Base-by-base conservation (phyloP, 2,797 vertebrate genomes). In the Sebastes aleutianus region DNA sequence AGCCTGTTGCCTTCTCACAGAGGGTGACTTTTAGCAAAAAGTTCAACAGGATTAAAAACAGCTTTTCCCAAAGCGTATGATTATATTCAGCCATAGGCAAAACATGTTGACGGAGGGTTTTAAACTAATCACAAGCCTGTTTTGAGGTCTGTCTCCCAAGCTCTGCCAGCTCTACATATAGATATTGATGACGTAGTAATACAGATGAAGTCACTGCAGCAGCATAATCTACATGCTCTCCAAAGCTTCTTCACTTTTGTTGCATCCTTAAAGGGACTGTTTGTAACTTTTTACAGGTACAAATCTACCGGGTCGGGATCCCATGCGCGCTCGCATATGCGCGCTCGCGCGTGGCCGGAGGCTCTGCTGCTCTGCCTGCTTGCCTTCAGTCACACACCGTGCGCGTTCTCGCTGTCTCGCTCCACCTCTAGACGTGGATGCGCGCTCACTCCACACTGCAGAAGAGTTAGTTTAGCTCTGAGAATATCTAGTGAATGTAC, bases 1-100 rank as follows among this genome's bases (percentile, higher is more conserved):
- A 87, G 29, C 66, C 16, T 4, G 47, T 24, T 59, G 47, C 67
- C 76, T 74, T 80, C 67, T 84, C 80, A 89, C 91, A 92, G 89
- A 86, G 64, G 85, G 88, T 89, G 93, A 93, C 89, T 87, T 94
- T 94, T 89, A 88, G 43, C 47, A 74, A 73, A 88, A 89, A 87
- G 70, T 79, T 82, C 68, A 90, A 73, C 31, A 56, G 85, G 90
- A 93, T 94, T 92, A 91, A 81, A 77, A 85, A 43, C 78, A 59
- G 82, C 63, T 90, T 87, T 82, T 76, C 63, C 24, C 22, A 76
- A 86, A 76, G 66, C 24, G 16, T 66, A 59, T 1, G 63, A 80
- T 82, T 89, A 90, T 83, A 85, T 85, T 58, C 24, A 82, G 66
- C 72, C 83, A 54, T 8, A 31, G 54, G 76, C 56, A 79, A 83